Evolutionary conservation across 2,888 invertebrate species (phyloP).

Genomic region (Eristalis tenax): DNA sequence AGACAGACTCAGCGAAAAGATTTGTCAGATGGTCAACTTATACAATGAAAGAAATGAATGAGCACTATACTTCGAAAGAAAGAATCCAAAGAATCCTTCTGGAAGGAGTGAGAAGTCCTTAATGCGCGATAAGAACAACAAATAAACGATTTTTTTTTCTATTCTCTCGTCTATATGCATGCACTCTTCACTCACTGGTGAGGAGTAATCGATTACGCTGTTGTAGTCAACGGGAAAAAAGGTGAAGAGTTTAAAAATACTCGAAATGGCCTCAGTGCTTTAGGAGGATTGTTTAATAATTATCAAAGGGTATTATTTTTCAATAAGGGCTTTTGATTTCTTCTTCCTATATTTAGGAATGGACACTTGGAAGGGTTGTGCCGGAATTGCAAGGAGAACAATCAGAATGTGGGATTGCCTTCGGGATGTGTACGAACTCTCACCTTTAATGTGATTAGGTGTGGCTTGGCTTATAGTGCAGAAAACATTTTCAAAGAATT

Average conservation of each 20-base stretch:
- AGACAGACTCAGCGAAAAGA: slow-evolving; percentile 68
- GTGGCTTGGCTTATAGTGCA: too few species aligned
- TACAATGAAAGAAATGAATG: slow-evolving; percentile 69
- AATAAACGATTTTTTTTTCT: slow-evolving; percentile 23
- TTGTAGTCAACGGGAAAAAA: slow-evolving; percentile 30
- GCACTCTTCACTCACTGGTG: slow-evolving; percentile 24
- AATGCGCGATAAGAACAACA: slow-evolving; percentile 60
- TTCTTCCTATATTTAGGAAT: not conserved
- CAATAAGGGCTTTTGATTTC: slow-evolving; percentile 1
- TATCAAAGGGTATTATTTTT: slow-evolving; percentile 32
- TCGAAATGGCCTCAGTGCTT: slow-evolving; percentile 15
- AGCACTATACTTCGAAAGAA: slow-evolving; percentile 32
- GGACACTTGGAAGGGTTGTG: not conserved
- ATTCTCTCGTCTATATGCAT: slow-evolving; percentile 19
- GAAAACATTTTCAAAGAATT: too few species aligned
- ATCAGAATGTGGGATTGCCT: not conserved
- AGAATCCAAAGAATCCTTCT: slow-evolving; percentile 10
- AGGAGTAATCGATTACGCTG: slow-evolving; percentile 59
- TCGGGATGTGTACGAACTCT: not conserved
- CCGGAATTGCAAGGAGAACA: not conserved
- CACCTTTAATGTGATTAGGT: not conserved
- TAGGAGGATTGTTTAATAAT: slow-evolving; percentile 28
- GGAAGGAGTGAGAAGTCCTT: slow-evolving; percentile 49
- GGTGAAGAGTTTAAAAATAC: slow-evolving; percentile 47
- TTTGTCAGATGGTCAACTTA: slow-evolving; percentile 72